Conservation (phyloP, 2,113 vertebrate genomes). For the Microcebus murinus region DNA sequence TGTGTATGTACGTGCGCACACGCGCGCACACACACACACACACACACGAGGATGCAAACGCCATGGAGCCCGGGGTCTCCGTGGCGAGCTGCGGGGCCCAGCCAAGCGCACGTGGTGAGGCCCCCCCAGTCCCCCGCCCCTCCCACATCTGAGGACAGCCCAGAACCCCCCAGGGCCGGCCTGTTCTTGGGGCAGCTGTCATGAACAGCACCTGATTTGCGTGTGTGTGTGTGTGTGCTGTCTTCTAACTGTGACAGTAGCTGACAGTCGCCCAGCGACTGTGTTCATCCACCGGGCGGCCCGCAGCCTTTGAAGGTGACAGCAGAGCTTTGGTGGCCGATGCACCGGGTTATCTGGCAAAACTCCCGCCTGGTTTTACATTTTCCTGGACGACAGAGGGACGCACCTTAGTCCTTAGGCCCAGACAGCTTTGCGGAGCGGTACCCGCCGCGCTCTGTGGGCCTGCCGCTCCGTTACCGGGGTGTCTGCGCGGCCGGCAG, state of each 20-base stretch:
- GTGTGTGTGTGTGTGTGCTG: no score
- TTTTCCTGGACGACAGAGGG: background rate
- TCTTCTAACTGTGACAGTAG: background rate
- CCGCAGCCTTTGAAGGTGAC: background rate
- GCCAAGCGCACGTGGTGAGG: fast-evolving
- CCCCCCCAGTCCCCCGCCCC: background rate
- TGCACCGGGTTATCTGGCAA: fast-evolving
- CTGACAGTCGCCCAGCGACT: fast-evolving
- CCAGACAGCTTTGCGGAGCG: background rate
- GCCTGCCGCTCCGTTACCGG: background rate
- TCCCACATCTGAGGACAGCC: background rate
- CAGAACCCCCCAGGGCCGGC: background rate
- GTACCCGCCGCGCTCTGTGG: fast-evolving
- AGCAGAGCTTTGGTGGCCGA: fast-evolving
- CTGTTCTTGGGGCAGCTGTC: background rate
- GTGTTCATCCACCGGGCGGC: fast-evolving
- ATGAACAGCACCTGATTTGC: no score
- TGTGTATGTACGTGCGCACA: no score
- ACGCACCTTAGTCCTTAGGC: fast-evolving
- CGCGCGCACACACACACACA: background rate
- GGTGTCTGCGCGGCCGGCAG: fast-evolving
- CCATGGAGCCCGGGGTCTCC: background rate
- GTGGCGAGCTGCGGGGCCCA: fast-evolving
- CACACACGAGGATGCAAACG: background rate
- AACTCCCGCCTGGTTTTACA: fast-evolving